A percentile compares a stretch with the other conserved stretches of the same genome.
Conservation (phyloP, 2,797 vertebrate species). For the Falco peregrinus region DNA sequence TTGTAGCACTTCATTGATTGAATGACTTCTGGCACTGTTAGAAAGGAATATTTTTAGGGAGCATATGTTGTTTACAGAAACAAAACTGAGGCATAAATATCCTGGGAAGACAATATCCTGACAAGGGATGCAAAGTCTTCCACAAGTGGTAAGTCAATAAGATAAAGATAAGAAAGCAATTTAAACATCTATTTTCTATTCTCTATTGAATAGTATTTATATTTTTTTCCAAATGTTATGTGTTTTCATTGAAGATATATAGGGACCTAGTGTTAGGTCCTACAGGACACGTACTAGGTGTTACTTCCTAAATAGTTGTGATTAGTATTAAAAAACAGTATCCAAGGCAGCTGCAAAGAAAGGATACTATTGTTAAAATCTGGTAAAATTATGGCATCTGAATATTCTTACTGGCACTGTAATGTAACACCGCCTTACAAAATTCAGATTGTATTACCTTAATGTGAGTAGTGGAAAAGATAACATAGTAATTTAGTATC, state of each 20-base stretch:
- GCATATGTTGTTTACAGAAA: background rate
- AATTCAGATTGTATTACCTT: background rate
- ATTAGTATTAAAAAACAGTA: background rate
- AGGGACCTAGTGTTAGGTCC: background rate
- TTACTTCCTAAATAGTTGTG: background rate
- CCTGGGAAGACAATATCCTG: background rate
- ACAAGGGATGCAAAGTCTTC: background rate
- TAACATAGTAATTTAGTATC: background rate
- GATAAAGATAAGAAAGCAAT: background rate
- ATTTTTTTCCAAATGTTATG: background rate
- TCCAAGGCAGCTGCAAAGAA: background rate
- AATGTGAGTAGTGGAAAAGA: background rate
- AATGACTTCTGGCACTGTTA: background rate
- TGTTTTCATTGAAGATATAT: background rate
- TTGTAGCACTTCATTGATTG: background rate
- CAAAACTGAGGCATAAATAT: background rate
- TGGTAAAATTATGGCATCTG: background rate
- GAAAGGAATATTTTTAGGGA: background rate
- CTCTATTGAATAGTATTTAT: background rate
- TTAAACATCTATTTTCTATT: background rate
- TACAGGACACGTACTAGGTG: too few relatives aligned
- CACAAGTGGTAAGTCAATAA: background rate
- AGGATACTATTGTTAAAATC: background rate
- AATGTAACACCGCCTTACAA: background rate
- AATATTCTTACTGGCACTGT: background rate